phyloP scores from a whole-genome alignment of 2,113 vertebrate species.

The Eudyptes chrysolophus region DNA sequence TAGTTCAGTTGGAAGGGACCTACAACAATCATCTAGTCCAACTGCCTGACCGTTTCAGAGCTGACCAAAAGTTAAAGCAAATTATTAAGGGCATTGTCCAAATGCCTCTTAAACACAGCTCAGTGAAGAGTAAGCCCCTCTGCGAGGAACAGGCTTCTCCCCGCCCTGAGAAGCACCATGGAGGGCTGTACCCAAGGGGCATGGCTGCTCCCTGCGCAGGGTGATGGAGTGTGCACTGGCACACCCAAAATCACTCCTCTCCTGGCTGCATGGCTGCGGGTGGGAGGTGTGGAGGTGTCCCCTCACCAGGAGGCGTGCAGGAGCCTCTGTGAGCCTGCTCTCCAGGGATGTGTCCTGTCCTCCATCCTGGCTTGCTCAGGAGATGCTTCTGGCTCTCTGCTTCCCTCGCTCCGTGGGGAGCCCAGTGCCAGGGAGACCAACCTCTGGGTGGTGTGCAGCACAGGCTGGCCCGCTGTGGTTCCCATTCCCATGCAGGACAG shows the following conservation, averaged over 20 bases:
- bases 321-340: background rate
- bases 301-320: accelerated
- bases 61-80: background rate
- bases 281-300: background rate
- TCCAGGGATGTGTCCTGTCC: background rate
- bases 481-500: constrained; percentile 49
- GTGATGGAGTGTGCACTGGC: background rate
- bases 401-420: accelerated
- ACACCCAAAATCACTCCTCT: background rate
- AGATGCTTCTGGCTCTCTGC: background rate
- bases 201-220: accelerated
- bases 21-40: background rate
- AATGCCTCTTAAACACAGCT: background rate
- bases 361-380: background rate
- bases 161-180: accelerated
- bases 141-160: background rate
- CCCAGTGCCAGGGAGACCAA: background rate
- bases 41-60: background rate
- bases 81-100: background rate
- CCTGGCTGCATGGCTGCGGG: background rate
- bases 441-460: background rate
- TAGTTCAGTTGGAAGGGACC: background rate
- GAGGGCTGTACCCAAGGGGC: background rate
- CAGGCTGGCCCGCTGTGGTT: background rate
- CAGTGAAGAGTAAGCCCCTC: background rate